Evolutionary conservation across 2,888 invertebrate genomes (phyloP).

Genomic region (Lapara coniferarum): DNA sequence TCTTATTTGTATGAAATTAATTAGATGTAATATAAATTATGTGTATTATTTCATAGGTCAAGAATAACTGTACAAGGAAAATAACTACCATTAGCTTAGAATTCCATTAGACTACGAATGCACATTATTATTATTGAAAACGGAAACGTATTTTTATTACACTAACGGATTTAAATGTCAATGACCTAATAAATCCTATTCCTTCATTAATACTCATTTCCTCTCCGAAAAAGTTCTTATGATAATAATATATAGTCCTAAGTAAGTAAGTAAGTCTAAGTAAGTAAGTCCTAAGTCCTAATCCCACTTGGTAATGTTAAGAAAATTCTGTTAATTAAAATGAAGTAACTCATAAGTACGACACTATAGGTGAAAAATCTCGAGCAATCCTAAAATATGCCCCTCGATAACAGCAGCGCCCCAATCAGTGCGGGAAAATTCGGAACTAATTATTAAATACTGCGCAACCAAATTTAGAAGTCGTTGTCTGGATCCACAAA

Average conservation of each 20-base stretch:
- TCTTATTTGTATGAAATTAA: too few relatives aligned
- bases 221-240: too few relatives aligned
- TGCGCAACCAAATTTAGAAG: slow-evolving; percentile 45
- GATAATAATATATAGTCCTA: too few relatives aligned
- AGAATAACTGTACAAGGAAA: not conserved
- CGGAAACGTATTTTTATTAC: too few relatives aligned
- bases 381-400: slow-evolving; percentile 43
- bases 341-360: too few relatives aligned
- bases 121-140: not conserved
- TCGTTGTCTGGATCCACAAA: slow-evolving; percentile 10
- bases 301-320: too few relatives aligned
- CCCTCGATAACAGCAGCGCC: slow-evolving; percentile 47
- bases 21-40: too few relatives aligned
- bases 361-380: slow-evolving; percentile 22
- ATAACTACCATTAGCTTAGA: not conserved
- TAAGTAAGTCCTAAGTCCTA: too few relatives aligned
- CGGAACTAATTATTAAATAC: slow-evolving; percentile 56
- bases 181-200: not conserved
- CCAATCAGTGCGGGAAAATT: slow-evolving; percentile 51
- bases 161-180: too few relatives aligned
- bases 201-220: too few relatives aligned
- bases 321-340: too few relatives aligned
- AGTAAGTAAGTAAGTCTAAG: too few relatives aligned
- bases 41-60: not conserved
- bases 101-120: not conserved